Evolutionary conservation across 2,113 vertebrate genomes (phyloP).

Genomic region (Toxotes jaculatrix): DNA sequence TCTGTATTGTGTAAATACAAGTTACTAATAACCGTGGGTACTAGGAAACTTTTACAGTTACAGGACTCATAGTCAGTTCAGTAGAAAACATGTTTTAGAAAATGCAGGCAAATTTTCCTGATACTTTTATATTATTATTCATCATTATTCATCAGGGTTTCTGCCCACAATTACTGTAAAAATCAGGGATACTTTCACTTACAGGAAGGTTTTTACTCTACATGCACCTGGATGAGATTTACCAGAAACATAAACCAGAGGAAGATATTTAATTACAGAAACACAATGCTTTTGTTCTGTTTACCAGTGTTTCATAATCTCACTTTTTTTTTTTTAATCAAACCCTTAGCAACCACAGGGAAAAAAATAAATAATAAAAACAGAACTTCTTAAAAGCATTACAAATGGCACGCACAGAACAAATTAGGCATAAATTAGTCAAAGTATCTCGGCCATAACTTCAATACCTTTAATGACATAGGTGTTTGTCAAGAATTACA

Average conservation of each 20-base stretch:
- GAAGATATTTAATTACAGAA: background rate
- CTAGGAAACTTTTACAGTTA: background rate
- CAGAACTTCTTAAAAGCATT: background rate
- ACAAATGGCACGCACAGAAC: too few relatives aligned
- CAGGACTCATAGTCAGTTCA: too few relatives aligned
- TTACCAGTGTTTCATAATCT: background rate
- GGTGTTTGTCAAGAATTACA: background rate
- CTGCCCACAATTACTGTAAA: too few relatives aligned
- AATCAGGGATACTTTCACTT: too few relatives aligned
- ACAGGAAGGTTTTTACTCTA: too few relatives aligned
- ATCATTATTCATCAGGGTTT: too few relatives aligned
- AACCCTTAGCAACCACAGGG: too few relatives aligned
- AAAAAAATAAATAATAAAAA: background rate
- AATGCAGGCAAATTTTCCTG: too few relatives aligned
- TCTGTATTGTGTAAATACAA: background rate
- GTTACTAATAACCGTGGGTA: conserved; percentile 8
- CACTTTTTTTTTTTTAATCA: background rate
- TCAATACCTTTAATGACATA: too few relatives aligned
- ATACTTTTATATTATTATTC: too few relatives aligned
- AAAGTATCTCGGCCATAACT: background rate
- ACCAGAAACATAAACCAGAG: background rate
- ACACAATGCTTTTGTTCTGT: background rate
- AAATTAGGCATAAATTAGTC: too few relatives aligned
- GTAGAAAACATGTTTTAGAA: too few relatives aligned
- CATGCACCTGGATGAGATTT: background rate